Evolutionary conservation across 2,797 vertebrate species (phyloP), one percentile per base, ranked within the genome.

Genomic region (Onychomys leucogaster): DNA sequence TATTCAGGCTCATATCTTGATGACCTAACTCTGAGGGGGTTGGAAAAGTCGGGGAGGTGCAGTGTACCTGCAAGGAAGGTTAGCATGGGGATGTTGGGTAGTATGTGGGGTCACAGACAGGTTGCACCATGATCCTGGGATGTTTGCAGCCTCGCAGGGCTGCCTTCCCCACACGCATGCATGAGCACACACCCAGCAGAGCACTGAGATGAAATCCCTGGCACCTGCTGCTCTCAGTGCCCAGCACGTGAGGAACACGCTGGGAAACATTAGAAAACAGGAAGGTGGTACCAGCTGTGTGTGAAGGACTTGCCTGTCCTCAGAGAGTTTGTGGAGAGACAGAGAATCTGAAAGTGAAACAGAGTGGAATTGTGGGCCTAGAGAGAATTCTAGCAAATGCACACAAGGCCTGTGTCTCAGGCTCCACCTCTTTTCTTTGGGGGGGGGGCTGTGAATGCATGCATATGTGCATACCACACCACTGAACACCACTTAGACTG

Each of bases 311-410:
- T 69, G 52, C 43, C 21, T 77, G 57, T 77, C 57, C 57, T 76
- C 12, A 49, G 19, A 19, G 52, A 37, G 23, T 27, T 19, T 37
- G 67, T 27, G 17, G 32, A 27, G 43, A 46, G 32, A 23, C 13
- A n/a, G 14, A 49, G 61, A 37, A 49, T 29, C 46, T 67, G 46
- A 78, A 27, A 65, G 32, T 23, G 71, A 77, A 57, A 75, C 71
- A 52, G 32, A 37, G 16, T 43, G 17, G 52, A 1, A 14, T 49
- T 27, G 14, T 52, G 94, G 32, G 9, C 16, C 37, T 16, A 17
- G 4, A 1, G 86, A 93, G 84, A 96, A 83, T 96, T 96, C 97
- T 82, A 97, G 97, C 96, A 97, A 98, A 69, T 59, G 78, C 96
- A 96, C 94, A 95, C 37, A 93, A 65, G 5, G 43, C 63, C 8